Evolutionary conservation across 1,140 invertebrate species (phyloP), one percentile per base, ranked within the genome.

Genomic region (Ceratosolen solmsi): DNA sequence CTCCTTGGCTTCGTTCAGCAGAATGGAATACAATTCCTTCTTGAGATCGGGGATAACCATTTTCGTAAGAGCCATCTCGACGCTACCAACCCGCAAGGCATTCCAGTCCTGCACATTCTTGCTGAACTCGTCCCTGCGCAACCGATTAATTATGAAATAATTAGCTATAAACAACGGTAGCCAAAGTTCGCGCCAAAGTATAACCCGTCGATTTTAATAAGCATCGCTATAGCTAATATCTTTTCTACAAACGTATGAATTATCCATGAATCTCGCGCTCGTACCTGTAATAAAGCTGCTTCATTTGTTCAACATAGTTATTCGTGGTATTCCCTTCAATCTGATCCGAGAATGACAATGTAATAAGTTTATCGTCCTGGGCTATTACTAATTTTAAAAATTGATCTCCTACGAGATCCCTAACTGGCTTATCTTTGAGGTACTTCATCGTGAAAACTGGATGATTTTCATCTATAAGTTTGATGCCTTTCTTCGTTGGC

Each of bases 21-120:
- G 89, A 82, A 95, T 95, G 0, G 95, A 92, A 51, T 95, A 93
- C 0, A 99, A 88, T 91, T 99, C 99, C 85, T 97, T 96, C 76
- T 96, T 94, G 84, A 99, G 93, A 86, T 96, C 96, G 0, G 98
- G 98, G 87, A 97, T 95, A 0, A 99, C 93, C 89, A 98, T 96
- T 84, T 96, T 95, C 11, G 94, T 96, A 13, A 99, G 92, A 0
- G 98, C 97, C 73, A 96, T 92, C 84, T 98, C 96, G 0, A 99
- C 95, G 80, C 97, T 96, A 85, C 97, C 95, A 0, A 94, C 94
- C 49, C 99, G 93, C 70, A 99, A 87, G 0, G 95, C 93, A 89
- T 99, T 99, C 99, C 99, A 99, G 82, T 98, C 96, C 88, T 99
- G 96, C 0, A 99, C 98, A 84, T 96, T 95, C 85, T 97, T 97